These are phyloP conservation scores for Anguilla rostrata DNA, from an alignment of 2,113 vertebrate genomes.

Conservation along the genomic window DNA sequence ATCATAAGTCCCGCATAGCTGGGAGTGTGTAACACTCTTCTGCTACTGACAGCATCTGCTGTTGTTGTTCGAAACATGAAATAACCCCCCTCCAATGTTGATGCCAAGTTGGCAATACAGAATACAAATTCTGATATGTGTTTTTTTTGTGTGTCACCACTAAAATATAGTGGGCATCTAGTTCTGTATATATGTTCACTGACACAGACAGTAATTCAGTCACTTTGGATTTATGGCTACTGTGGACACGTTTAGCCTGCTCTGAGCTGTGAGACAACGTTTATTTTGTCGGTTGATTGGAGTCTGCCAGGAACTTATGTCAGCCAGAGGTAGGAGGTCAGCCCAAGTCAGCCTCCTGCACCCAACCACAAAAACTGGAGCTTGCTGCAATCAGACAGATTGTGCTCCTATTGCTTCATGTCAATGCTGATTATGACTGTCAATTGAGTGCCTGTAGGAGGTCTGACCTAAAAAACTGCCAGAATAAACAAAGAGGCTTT, in stretches of 20 bases:
- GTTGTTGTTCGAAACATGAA: no score
- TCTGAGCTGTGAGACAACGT: neutral
- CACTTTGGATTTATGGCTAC: no score
- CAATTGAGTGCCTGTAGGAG: neutral
- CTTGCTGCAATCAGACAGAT: neutral
- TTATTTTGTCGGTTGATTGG: neutral
- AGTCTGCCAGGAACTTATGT: neutral
- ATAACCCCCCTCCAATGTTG: no score
- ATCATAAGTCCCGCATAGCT: no score
- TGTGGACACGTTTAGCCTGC: neutral
- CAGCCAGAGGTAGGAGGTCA: neutral
- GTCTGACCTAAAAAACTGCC: neutral
- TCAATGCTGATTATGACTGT: neutral
- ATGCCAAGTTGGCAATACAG: no score
- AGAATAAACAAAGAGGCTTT: neutral
- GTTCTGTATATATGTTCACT: neutral
- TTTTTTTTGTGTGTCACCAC: no score
- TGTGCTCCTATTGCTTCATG: neutral
- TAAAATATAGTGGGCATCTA: neutral
- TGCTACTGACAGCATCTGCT: no score
- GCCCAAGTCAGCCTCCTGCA: neutral
- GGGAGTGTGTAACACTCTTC: no score
- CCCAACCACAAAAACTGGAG: neutral
- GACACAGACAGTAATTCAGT: neutral
- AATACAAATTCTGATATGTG: no score